Evolutionary conservation across 2,888 invertebrate species (phyloP), one percentile per base, ranked within the genome.

Genomic region (Caenorhabditis zanzibari): DNA sequence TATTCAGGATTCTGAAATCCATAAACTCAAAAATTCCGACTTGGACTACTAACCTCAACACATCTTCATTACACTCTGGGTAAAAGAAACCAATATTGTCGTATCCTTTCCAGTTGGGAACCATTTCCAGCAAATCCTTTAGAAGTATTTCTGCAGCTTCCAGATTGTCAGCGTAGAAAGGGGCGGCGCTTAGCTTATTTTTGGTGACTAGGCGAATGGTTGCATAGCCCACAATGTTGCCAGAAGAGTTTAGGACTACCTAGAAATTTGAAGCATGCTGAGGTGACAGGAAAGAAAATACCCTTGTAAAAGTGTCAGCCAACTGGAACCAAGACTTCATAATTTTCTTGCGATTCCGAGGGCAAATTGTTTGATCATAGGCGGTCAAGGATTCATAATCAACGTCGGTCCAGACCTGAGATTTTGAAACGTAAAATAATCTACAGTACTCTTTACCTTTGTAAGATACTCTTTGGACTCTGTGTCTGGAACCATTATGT

Each of bases 301-400:
- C 85, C 54, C 76, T 76, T 0, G 81, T 75, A 58, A 84, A 84
- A n/a, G 81, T 79, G 12, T 86, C 66, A 19, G 66, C 38, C 54
- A 75, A 58, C 4, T 79, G 49, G 52, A 84, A 84, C 75, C 81
- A 86, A 22, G 44, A 35, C 24, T 56, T 77, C 63, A 83, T 64
- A 24, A 85, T 69, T 9, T 64, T 71, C 19, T 68, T 74, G 3
- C 85, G 32, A 41, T 86, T 64, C 24, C 85, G 63, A 7, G 69
- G 52, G 58, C 85, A 86, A 72, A 86, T 82, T 2, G 83, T 80
- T 5, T 24, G 9, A 63, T 86, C 85, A 24, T 84, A 86, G 12
- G 71, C 73, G 9, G 59, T 49, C 38, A 86, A 35, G 1, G 76
- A 72, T 1, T 84, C 73, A 24, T 71, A 73, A 14, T 83, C 83